Conservation (phyloP, 1,140 invertebrate genomes). For the Proctacanthus coquilletti region DNA sequence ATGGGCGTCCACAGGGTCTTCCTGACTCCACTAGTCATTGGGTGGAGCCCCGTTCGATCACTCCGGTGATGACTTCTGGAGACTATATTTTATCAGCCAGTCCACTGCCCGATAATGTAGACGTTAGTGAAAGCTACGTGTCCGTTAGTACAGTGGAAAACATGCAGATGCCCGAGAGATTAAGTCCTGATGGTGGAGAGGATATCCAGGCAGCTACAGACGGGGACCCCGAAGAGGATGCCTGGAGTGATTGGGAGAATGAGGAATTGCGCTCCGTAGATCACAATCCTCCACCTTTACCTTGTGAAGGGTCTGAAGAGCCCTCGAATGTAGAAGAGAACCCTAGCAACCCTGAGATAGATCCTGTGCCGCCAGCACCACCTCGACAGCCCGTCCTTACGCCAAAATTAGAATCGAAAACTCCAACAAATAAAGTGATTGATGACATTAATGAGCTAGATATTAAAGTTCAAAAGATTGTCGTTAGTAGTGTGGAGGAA, state of each 20-base stretch:
- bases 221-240: slow-evolving; percentile 26
- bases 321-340: no score
- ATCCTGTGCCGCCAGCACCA: no score
- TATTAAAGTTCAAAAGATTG: slow-evolving; percentile 49
- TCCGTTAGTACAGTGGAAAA: slow-evolving; percentile 9
- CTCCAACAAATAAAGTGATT: no score
- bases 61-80: slow-evolving; percentile 17
- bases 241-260: slow-evolving; percentile 7
- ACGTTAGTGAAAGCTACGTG: slow-evolving; percentile 9
- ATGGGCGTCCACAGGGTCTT: slow-evolving; percentile 47
- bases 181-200: slow-evolving; percentile 67
- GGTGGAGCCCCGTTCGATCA: slow-evolving; percentile 25
- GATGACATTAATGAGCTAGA: slow-evolving; percentile 55
- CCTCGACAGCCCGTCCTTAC: no score
- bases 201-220: slow-evolving; percentile 39
- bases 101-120: slow-evolving; percentile 13
- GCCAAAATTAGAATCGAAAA: no score
- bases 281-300: no score
- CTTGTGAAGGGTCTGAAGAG: no score
- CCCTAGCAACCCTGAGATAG: no score
- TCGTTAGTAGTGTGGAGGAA: slow-evolving; percentile 31
- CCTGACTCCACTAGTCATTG: slow-evolving; percentile 10
- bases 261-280: slow-evolving; percentile 6
- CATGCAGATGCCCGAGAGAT: slow-evolving; percentile 46
- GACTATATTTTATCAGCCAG: slow-evolving; percentile 21